phyloP scores from a whole-genome alignment of 2,888 invertebrate genomes.

The Corythucha ciliata region DNA sequence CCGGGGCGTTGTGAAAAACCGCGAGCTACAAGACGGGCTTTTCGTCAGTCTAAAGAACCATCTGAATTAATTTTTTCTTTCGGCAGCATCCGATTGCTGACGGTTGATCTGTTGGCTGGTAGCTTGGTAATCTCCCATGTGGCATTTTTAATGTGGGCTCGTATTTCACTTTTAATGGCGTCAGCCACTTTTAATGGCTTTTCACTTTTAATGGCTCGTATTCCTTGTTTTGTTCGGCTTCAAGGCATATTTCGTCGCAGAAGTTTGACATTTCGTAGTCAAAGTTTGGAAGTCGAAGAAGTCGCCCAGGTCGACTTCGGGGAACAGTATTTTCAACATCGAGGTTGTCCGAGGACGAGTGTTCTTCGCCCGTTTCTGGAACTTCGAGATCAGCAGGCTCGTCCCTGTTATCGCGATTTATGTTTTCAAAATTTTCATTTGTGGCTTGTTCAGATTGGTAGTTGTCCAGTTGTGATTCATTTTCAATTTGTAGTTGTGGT shows the following conservation, averaged over 20 bases:
- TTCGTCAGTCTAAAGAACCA: slow-evolving; percentile 31
- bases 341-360: too few relatives aligned
- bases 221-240: neutral
- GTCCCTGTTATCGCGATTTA: too few relatives aligned
- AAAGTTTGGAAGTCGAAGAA: neutral
- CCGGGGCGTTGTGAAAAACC: slow-evolving; percentile 17
- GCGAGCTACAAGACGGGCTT: slow-evolving; percentile 22
- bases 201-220: neutral
- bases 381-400: too few relatives aligned
- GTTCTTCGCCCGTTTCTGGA: too few relatives aligned
- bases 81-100: neutral
- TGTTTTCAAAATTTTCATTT: too few relatives aligned
- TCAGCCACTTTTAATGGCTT: neutral
- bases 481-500: too few relatives aligned
- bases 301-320: neutral
- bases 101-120: neutral
- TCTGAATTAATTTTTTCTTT: neutral
- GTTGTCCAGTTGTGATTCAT: too few relatives aligned
- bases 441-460: too few relatives aligned
- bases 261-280: neutral
- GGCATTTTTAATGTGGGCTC: neutral
- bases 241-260: too few relatives aligned
- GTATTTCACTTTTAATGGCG: neutral
- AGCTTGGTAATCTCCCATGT: neutral
- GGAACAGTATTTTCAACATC: neutral